A percentile compares a stretch with the other conserved stretches of the same genome.
phyloP scores from a whole-genome alignment of 2,888 invertebrate species.

The Diaprepes abbreviatus region DNA sequence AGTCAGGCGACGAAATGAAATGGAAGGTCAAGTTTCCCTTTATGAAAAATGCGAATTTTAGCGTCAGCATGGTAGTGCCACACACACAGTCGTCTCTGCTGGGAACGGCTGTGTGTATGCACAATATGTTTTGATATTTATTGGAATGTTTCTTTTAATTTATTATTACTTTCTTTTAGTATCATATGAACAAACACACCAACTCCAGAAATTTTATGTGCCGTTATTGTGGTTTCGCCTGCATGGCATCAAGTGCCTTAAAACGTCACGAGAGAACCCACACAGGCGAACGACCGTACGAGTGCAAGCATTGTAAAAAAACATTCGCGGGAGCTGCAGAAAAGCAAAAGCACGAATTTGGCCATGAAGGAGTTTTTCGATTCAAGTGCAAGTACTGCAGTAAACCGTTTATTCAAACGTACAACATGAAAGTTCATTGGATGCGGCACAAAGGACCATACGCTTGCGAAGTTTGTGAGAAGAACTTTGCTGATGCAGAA shows the following conservation, averaged over 20 bases:
- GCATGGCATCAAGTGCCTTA: not conserved
- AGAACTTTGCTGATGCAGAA: conserved; percentile 8
- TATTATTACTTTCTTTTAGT: conserved; percentile 27
- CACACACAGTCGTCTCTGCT: too few relatives aligned
- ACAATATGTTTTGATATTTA: too few relatives aligned
- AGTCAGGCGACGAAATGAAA: too few relatives aligned
- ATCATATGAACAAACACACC: conserved; percentile 22
- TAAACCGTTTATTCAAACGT: conserved; percentile 16
- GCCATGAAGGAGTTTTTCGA: conserved; percentile 17
- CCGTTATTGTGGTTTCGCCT: conserved; percentile 17
- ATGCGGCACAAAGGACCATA: conserved; percentile 10
- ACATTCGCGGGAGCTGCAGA: conserved; percentile 23
- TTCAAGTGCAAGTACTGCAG: conserved; percentile 17
- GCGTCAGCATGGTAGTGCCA: too few relatives aligned
- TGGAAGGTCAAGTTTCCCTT: too few relatives aligned
- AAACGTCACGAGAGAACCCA: conserved; percentile 29
- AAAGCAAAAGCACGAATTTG: conserved; percentile 12
- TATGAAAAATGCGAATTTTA: too few relatives aligned
- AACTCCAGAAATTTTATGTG: conserved; percentile 21
- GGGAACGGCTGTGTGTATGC: too few relatives aligned
- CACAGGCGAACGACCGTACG: conserved; percentile 33
- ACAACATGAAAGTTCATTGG: conserved; percentile 32
- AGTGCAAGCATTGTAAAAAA: conserved; percentile 16
- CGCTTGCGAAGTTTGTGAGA: conserved; percentile 10
- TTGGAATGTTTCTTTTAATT: too few relatives aligned